Conservation (phyloP, 1,140 invertebrate genomes). For the Orius laevigatus region DNA sequence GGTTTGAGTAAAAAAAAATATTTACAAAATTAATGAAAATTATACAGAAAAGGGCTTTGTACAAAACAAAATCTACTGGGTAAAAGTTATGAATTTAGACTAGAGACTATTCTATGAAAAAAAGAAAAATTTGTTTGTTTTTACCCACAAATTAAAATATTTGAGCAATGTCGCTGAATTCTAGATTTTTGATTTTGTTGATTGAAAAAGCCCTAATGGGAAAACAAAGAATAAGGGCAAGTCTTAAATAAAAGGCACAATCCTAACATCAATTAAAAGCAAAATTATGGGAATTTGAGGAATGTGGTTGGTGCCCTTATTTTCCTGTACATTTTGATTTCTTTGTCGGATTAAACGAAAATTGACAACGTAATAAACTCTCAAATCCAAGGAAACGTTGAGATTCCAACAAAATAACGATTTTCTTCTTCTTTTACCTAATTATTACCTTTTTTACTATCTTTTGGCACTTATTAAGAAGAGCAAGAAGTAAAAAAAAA, state of each 20-base stretch:
- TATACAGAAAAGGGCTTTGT: conserved; percentile 11
- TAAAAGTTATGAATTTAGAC: background rate
- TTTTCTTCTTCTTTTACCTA: background rate
- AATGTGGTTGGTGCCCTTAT: conserved; percentile 3
- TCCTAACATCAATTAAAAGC: conserved; percentile 6
- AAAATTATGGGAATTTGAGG: conserved; percentile 5
- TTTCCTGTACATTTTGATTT: no score
- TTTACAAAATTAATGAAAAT: conserved; percentile 12
- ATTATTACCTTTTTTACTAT: no score
- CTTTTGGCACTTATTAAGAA: no score
- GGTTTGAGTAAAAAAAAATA: conserved; percentile 9
- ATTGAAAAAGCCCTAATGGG: no score
- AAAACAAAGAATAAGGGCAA: background rate
- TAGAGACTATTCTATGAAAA: no score
- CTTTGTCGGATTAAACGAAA: no score
- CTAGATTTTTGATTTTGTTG: no score
- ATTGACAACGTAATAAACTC: no score
- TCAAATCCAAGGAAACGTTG: background rate
- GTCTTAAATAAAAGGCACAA: conserved; percentile 12
- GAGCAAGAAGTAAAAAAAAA: no score
- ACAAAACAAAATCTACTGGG: conserved; percentile 2
- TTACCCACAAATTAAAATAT: no score
- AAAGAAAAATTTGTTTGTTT: no score
- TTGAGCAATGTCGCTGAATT: no score
- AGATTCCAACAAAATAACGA: background rate